These are phyloP conservation scores for Lepidocyrtinus sp. DNA, from an alignment of 2,888 invertebrate genomes.

Conservation along the genomic window DNA sequence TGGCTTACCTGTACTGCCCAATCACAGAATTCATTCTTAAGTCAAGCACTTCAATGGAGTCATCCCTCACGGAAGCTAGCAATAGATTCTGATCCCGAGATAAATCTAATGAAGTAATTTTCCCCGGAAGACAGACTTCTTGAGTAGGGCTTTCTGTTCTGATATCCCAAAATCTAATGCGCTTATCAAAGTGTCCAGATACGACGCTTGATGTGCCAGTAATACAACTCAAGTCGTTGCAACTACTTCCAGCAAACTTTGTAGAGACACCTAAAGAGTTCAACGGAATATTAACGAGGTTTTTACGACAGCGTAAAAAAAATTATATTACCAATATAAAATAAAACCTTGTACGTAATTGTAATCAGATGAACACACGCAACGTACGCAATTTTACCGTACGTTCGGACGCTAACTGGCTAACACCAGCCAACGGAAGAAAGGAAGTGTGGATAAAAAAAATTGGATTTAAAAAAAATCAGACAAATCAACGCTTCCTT, in stretches of 20 bases:
- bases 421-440: not conserved
- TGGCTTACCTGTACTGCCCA: constrained; percentile 87
- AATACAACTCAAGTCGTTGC: constrained; percentile 95
- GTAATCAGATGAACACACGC: too few species aligned
- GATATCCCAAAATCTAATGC: constrained; percentile 94
- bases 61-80: constrained; percentile 94
- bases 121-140: constrained; percentile 83
- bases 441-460: constrained; percentile 14
- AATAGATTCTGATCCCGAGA: constrained; percentile 89
- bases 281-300: not conserved
- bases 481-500: constrained; percentile 44
- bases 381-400: not conserved
- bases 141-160: constrained; percentile 78
- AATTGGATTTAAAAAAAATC: constrained; percentile 7
- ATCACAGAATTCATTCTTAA: constrained; percentile 94
- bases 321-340: too few species aligned
- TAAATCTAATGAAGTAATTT: constrained; percentile 91
- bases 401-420: not conserved
- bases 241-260: constrained; percentile 96
- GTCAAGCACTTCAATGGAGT: constrained; percentile 94
- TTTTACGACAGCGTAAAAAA: too few species aligned
- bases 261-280: constrained; percentile 83
- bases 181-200: constrained; percentile 98
- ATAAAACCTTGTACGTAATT: too few species aligned
- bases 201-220: constrained; percentile 88